These are phyloP conservation scores for Chaetorhynchus papuensis DNA, from an alignment of 2,113 vertebrate species.

Conservation along the genomic window DNA sequence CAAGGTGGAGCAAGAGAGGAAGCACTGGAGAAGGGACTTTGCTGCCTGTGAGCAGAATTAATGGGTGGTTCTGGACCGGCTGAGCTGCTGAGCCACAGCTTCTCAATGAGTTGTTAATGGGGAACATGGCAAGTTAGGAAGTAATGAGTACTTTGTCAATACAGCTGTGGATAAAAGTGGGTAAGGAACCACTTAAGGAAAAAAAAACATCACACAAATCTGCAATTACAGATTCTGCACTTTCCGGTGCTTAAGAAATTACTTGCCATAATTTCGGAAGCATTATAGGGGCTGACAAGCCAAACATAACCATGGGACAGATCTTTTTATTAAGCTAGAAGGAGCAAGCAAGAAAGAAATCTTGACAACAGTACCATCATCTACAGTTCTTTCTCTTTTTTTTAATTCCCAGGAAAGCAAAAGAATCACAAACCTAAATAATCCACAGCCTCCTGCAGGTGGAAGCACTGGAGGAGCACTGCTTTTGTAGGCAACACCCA, in stretches of 20 bases:
- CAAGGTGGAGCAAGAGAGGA: neutral
- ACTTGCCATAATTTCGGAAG: conserved; percentile 43
- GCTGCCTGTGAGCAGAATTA: conserved; percentile 27
- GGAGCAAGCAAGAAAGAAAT: neutral
- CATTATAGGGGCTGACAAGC: neutral
- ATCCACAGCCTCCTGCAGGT: rapidly evolving
- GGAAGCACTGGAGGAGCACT: neutral
- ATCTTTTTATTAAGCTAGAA: neutral
- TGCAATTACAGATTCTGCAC: conserved; percentile 2
- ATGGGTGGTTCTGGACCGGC: neutral
- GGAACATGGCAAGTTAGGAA: conserved; percentile 18
- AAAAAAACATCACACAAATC: conserved; percentile 16
- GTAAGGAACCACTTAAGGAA: conserved; percentile 33
- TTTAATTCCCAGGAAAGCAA: neutral
- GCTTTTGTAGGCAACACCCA: neutral
- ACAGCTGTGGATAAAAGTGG: conserved; percentile 45
- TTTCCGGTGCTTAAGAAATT: conserved; percentile 50
- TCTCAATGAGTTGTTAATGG: conserved; percentile 34
- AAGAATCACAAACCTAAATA: neutral
- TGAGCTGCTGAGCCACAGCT: neutral
- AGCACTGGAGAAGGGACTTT: neutral
- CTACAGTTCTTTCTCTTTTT: neutral
- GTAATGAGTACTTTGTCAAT: conserved; percentile 47
- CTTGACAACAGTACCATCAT: neutral
- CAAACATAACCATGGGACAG: neutral